A percentile compares a stretch with the other conserved stretches of the same genome.
These are phyloP conservation scores for Dasypogon diadema DNA, from an alignment of 2,888 invertebrate genomes.

Conservation along the genomic window DNA sequence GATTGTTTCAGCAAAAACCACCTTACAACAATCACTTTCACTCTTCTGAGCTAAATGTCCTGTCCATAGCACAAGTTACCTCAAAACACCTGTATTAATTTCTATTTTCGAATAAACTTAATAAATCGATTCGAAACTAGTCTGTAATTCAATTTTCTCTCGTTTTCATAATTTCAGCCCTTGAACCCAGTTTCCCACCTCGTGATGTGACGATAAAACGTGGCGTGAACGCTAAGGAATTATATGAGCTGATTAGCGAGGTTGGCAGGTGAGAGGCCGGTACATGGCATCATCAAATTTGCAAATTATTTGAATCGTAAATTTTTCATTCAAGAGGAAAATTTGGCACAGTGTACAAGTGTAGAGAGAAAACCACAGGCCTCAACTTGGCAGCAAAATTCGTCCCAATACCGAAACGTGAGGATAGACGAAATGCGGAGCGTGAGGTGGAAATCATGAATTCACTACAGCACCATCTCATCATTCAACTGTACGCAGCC, in stretches of 20 bases:
- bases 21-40: not conserved
- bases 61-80: no score
- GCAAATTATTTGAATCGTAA: constrained; percentile 34
- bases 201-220: constrained; percentile 88
- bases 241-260: constrained; percentile 88
- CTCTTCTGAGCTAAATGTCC: not conserved
- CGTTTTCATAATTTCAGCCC: constrained; percentile 73
- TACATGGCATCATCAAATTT: constrained; percentile 42
- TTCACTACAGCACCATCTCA: constrained; percentile 90
- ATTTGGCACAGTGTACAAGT: constrained; percentile 96
- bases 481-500: constrained; percentile 97
- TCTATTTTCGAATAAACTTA: no score
- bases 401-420: constrained; percentile 85
- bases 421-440: constrained; percentile 91
- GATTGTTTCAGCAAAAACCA: no score
- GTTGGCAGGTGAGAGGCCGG: constrained; percentile 83
- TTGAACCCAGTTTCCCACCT: constrained; percentile 89
- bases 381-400: constrained; percentile 92
- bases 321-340: constrained; percentile 79
- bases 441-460: constrained; percentile 98
- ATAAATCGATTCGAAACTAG: no score
- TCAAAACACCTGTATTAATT: no score
- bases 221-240: constrained; percentile 86
- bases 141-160: not conserved
- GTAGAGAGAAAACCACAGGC: constrained; percentile 85